phyloP scores from a whole-genome alignment of 30 jellyfish, hydroid and myxozoan species.

The Mastigias papua region DNA sequence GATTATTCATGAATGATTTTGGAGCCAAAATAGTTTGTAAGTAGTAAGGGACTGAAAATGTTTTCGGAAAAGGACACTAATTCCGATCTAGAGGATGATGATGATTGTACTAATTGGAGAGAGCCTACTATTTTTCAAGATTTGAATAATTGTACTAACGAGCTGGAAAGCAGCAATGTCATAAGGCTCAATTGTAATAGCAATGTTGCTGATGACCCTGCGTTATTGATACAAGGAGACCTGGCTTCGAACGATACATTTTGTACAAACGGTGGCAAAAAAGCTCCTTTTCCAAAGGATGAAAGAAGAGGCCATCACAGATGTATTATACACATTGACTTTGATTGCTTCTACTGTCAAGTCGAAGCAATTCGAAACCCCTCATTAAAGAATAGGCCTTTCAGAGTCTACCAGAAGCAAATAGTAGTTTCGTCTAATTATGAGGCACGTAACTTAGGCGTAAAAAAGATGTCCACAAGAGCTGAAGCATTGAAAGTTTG shows the following conservation, averaged over 20 bases:
- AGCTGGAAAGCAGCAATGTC: background rate
- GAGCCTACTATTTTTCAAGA: constrained; percentile 8
- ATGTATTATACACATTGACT: constrained; percentile 78
- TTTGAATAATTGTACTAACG: background rate
- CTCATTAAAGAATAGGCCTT: constrained; percentile 47
- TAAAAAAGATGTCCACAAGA: constrained; percentile 60
- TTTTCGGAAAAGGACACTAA: background rate
- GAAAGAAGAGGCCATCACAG: constrained; percentile 40
- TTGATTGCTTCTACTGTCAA: constrained; percentile 88
- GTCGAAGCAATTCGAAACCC: constrained; percentile 84
- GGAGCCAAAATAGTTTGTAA: too few species aligned
- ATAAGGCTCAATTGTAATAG: too few species aligned
- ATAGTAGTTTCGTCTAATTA: constrained; percentile 75
- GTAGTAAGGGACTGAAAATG: too few species aligned
- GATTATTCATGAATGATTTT: too few species aligned
- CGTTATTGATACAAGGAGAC: too few species aligned
- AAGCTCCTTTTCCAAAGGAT: too few species aligned
- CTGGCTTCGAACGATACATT: too few species aligned
- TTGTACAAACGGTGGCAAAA: too few species aligned
- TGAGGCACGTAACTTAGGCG: constrained; percentile 79
- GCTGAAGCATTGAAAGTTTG: constrained; percentile 74
- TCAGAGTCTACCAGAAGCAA: constrained; percentile 82
- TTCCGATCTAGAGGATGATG: constrained; percentile 22
- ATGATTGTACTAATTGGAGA: constrained; percentile 28
- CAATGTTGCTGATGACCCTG: too few species aligned